These are phyloP conservation scores for Vireo altiloquus DNA, from an alignment of 2,113 vertebrate genomes.

Conservation along the genomic window DNA sequence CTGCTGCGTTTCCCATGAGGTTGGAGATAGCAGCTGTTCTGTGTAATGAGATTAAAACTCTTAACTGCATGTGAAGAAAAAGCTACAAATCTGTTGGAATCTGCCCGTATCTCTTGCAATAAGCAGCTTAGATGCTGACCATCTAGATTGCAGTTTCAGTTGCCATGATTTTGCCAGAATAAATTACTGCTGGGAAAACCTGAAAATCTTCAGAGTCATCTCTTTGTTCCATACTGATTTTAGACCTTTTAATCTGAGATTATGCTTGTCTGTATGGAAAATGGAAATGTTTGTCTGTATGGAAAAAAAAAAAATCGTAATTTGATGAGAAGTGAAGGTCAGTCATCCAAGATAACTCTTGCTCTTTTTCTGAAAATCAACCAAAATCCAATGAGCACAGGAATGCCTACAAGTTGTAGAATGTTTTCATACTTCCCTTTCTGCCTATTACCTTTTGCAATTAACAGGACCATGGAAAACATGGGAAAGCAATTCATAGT, in stretches of 20 bases:
- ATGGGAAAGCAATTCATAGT: background rate
- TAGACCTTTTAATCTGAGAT: background rate
- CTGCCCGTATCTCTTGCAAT: background rate
- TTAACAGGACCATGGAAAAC: background rate
- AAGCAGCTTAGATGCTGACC: background rate
- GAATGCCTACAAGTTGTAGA: background rate
- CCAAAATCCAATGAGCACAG: background rate
- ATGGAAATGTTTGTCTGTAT: background rate
- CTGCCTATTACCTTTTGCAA: background rate
- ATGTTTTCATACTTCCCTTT: background rate
- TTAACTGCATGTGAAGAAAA: background rate
- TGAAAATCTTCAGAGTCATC: background rate
- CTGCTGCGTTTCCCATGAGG: background rate
- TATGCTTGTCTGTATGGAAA: background rate
- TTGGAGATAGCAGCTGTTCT: background rate
- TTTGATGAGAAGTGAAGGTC: background rate
- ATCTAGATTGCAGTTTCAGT: background rate
- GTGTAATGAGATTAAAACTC: background rate
- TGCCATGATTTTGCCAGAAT: background rate
- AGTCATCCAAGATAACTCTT: background rate
- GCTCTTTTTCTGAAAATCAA: background rate
- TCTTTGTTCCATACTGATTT: background rate
- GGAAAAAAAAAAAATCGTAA: background rate
- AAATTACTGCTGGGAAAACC: background rate
- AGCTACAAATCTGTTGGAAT: background rate